phyloP scores from a whole-genome alignment of 2,888 invertebrate genomes.

The Drosophila mercatorum region DNA sequence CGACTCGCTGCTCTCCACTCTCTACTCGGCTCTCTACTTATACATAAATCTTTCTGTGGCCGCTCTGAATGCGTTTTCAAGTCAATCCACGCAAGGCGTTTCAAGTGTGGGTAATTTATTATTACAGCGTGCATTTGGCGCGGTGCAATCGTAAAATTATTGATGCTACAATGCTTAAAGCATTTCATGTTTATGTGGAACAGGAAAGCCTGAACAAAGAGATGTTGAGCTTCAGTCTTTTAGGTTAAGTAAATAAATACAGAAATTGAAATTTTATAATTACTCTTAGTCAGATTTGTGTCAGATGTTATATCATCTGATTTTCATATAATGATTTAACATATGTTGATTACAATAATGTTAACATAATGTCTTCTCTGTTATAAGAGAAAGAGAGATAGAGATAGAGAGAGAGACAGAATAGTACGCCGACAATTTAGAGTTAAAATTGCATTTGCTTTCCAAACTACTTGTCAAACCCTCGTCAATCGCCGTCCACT shows the following conservation, averaged over 20 bases:
- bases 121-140: conserved; percentile 19
- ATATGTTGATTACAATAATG: no score
- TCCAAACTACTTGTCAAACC: conserved; percentile 21
- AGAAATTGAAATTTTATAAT: not conserved
- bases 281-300: not conserved
- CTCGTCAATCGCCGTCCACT: conserved; percentile 20
- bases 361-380: no score
- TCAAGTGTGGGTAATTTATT: conserved; percentile 42
- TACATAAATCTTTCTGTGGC: conserved; percentile 42
- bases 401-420: no score
- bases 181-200: not conserved
- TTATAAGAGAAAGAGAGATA: no score
- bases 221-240: not conserved
- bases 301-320: not conserved
- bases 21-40: not conserved
- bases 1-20: not conserved
- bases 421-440: no score
- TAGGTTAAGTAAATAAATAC: not conserved
- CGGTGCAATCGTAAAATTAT: conserved; percentile 30
- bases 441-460: not conserved
- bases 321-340: not conserved
- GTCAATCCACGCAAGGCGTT: conserved; percentile 36
- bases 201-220: not conserved
- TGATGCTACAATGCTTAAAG: not conserved
- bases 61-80: conserved; percentile 36